Evolutionary conservation across 2,888 invertebrate species (phyloP).

Genomic region (Schizaphis graminum): DNA sequence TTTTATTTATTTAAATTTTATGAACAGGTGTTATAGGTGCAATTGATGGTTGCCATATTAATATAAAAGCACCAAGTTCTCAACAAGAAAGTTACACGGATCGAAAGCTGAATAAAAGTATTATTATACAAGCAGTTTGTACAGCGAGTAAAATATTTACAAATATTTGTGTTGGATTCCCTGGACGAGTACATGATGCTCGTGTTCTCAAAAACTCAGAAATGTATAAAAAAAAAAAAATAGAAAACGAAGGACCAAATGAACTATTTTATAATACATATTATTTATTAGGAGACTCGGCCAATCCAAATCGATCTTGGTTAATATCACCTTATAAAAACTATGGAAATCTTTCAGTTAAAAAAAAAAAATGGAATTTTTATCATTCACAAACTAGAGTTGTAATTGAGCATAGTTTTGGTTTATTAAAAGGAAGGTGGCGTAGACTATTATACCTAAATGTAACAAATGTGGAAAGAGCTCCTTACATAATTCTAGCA

Average conservation of each 20-base stretch:
- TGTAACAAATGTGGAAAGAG: no score
- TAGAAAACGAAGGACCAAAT: not conserved
- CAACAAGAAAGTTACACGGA: not conserved
- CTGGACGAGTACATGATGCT: not conserved
- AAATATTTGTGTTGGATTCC: not conserved
- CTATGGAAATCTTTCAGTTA: not conserved
- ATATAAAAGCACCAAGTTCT: not conserved
- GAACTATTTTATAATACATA: not conserved
- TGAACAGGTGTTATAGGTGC: not conserved
- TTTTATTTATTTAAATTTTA: not conserved
- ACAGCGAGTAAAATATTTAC: not conserved
- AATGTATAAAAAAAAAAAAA: not conserved
- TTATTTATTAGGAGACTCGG: not conserved
- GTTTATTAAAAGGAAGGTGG: no score
- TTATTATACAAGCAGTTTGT: conserved; percentile 2
- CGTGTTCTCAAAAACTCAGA: not conserved
- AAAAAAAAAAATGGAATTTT: not conserved
- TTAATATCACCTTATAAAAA: not conserved
- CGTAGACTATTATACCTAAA: no score
- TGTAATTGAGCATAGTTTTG: no score
- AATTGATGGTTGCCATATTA: not conserved
- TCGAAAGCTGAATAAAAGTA: conserved; percentile 13
- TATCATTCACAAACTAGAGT: no score
- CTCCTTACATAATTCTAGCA: no score
- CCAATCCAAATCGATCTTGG: not conserved